Evolutionary conservation across 2,113 vertebrate species (phyloP), one percentile per base, ranked within the genome.

Genomic region (Artemisiospiza belli): DNA sequence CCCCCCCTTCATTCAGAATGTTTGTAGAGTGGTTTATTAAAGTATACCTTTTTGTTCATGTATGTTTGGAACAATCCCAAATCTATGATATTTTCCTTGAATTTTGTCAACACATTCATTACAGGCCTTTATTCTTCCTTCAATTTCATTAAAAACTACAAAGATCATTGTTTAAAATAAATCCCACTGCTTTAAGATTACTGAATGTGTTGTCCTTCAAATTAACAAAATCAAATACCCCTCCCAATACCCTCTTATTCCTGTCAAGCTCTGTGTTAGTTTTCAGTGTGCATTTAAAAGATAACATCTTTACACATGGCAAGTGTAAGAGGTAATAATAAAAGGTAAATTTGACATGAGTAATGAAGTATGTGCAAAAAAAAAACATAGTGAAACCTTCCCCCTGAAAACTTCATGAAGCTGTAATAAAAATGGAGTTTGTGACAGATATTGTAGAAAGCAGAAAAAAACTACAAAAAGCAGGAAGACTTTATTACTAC

Each of bases 11-110:
- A 95, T 98, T 96, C 97, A 95, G 98, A 98, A 98, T 86, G 95
- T 97, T 96, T 98, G 98, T 98, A 96, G 98, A 96, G 92, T 93
- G 95, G 96, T 98, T 98, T 98, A 98, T 98, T 99, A 98, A 99
- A 98, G 98, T 97, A 97, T 97, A 98, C 97, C 98, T 98, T 97
- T 93, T 49, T 95, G 86, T 77, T 92, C 92, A 79, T 87, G 74
- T 83, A 75, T 96, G 83, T 96, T 96, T 97, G 96, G 92, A 97
- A 95, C 57, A 37, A 64, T 63, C 69, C 64, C 89, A 89, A 88
- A 84, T 55, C 95, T 96, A 94, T 97, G 97, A 92, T 97, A 89
- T 97, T 83, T 97, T 91, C 92, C 82, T 97, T 67, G 57, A 89
- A 72, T 79, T 87, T 88, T 73, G 58, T 74, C 84, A 94, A 37